phyloP scores from a whole-genome alignment of 2,888 invertebrate species.

The Acronicta psi region DNA sequence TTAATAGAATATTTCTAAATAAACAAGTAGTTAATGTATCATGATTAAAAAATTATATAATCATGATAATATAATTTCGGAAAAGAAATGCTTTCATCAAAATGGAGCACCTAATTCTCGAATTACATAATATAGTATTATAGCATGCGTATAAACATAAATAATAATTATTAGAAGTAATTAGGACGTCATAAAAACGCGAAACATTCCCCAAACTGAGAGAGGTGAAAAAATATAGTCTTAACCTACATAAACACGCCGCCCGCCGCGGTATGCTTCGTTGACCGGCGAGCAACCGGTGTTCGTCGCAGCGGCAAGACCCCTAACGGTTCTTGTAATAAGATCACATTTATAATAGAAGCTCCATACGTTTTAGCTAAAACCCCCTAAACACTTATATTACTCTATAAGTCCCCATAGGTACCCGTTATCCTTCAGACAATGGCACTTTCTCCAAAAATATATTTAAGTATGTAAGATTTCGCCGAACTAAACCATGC shows the following conservation, averaged over 20 bases:
- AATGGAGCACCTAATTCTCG: constrained; percentile 32
- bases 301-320: constrained; percentile 25
- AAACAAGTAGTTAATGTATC: too few relatives aligned
- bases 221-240: constrained; percentile 71
- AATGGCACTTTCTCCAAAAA: too few relatives aligned
- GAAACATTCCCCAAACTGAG: constrained; percentile 59
- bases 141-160: constrained; percentile 46
- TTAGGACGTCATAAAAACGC: constrained; percentile 63
- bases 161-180: constrained; percentile 68
- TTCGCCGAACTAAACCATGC: too few relatives aligned
- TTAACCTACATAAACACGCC: constrained; percentile 75
- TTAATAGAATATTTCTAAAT: too few relatives aligned
- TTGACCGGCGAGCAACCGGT: constrained; percentile 68
- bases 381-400: too few relatives aligned
- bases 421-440: too few relatives aligned
- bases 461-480: too few relatives aligned
- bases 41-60: too few relatives aligned
- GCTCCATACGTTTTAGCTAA: too few relatives aligned
- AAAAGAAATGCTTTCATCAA: constrained; percentile 8
- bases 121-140: constrained; percentile 40
- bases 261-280: constrained; percentile 53
- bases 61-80: neutral
- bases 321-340: neutral
- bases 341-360: too few relatives aligned
- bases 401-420: too few relatives aligned